Evolutionary conservation across 2,113 vertebrate species (phyloP).

Genomic region (Brachirus orientalis): DNA sequence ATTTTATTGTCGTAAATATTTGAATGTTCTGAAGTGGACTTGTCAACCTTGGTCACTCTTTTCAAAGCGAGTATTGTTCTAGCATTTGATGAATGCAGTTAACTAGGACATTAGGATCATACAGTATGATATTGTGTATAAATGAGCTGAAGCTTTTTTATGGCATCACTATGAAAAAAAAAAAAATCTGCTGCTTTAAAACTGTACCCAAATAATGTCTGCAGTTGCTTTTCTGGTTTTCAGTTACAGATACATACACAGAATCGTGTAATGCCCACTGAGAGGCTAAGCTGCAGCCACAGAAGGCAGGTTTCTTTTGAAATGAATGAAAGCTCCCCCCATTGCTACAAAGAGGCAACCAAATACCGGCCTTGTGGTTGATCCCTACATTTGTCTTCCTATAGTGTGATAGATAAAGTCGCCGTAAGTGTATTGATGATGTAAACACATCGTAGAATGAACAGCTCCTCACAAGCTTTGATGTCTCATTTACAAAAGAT

Average conservation of each 20-base stretch:
- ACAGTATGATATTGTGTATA: no score
- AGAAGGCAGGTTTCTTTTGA: conserved; percentile 33
- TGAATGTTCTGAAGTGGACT: conserved; percentile 16
- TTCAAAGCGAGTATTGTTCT: conserved; percentile 11
- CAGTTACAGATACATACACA: conserved; percentile 48
- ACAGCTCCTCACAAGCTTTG: conserved; percentile 26
- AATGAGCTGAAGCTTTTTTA: no score
- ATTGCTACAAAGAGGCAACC: conserved; percentile 34
- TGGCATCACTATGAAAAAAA: no score
- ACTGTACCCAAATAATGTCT: conserved; percentile 22
- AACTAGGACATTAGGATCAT: conserved; percentile 34
- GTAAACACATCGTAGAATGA: conserved; percentile 43
- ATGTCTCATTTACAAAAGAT: conserved; percentile 40
- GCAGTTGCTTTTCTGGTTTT: conserved; percentile 53
- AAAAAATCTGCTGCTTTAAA: no score
- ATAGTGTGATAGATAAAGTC: conserved; percentile 35
- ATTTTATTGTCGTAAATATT: conserved; percentile 39
- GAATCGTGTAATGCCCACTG: conserved; percentile 24
- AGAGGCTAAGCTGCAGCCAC: conserved; percentile 35
- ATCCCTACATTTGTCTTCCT: conserved; percentile 30
- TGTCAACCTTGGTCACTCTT: conserved; percentile 8
- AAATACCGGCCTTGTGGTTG: neutral
- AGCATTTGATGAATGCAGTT: conserved; percentile 1
- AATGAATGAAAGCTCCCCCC: conserved; percentile 54
- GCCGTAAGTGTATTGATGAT: conserved; percentile 39